A percentile compares a stretch with the other conserved stretches of the same genome.
Evolutionary conservation across 2,797 vertebrate genomes (phyloP).

Genomic region (Acanthiza pusilla): DNA sequence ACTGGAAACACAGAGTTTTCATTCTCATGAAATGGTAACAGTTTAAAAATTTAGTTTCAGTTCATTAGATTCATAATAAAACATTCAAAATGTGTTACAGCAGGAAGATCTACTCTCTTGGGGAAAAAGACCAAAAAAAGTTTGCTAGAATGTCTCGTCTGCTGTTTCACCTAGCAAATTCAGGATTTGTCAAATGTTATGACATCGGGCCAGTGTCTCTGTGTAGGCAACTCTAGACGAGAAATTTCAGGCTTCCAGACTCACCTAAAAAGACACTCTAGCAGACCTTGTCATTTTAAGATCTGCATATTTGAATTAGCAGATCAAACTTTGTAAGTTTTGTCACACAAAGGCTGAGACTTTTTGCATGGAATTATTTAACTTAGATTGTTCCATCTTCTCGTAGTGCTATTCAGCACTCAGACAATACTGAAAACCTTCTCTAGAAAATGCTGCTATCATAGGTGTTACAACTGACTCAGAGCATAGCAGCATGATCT

Average conservation of each 20-base stretch:
- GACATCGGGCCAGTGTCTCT: background rate
- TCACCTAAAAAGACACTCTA: background rate
- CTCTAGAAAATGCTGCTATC: background rate
- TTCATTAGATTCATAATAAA: background rate
- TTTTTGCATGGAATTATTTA: background rate
- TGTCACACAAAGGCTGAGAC: background rate
- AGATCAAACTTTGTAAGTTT: background rate
- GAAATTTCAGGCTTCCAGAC: background rate
- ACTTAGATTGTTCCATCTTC: background rate
- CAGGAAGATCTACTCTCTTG: background rate
- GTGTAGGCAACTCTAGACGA: background rate
- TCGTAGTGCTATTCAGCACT: background rate
- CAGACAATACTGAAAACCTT: background rate
- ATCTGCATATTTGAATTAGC: background rate
- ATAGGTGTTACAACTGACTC: background rate
- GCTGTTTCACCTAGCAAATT: background rate
- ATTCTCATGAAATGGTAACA: background rate
- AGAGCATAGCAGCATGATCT: fast-evolving
- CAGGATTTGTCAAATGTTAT: background rate
- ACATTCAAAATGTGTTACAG: background rate
- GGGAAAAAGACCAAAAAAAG: fast-evolving
- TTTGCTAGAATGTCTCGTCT: background rate
- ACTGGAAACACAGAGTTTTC: background rate
- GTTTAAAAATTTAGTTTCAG: background rate
- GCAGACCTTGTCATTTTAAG: background rate